These are phyloP conservation scores for Ceryle rudis DNA, from an alignment of 2,797 vertebrate species.

Conservation along the genomic window DNA sequence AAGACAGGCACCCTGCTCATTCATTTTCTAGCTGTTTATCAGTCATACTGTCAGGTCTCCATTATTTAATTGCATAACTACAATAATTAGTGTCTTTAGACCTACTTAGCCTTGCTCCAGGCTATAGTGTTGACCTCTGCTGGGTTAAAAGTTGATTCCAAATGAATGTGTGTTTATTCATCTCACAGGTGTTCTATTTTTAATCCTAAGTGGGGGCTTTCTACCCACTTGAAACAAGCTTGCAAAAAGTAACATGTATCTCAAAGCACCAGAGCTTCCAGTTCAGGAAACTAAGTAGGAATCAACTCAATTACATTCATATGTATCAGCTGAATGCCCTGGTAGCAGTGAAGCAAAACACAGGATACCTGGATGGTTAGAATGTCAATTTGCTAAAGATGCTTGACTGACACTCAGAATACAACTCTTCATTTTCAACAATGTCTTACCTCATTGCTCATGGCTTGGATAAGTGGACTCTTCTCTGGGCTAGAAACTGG, in stretches of 20 bases:
- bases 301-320: neutral
- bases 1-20: conserved; percentile 15
- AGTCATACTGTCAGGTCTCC: neutral
- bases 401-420: neutral
- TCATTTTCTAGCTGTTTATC: conserved; percentile 44
- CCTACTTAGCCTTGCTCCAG: neutral
- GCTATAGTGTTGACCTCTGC: neutral
- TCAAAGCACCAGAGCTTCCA: neutral
- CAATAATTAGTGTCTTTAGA: conserved; percentile 35
- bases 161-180: neutral
- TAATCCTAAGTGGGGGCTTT: neutral
- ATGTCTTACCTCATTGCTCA: neutral
- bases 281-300: neutral
- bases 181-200: neutral
- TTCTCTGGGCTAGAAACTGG: too few species aligned
- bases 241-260: neutral
- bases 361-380: neutral
- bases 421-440: neutral
- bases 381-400: neutral
- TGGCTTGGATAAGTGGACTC: too few species aligned
- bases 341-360: neutral
- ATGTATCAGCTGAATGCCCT: neutral
- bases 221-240: neutral
- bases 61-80: conserved; percentile 19
- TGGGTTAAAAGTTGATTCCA: conserved; percentile 20